phyloP scores from a whole-genome alignment of 2,113 vertebrate genomes.

The Ophthalmolycus amberensis region DNA sequence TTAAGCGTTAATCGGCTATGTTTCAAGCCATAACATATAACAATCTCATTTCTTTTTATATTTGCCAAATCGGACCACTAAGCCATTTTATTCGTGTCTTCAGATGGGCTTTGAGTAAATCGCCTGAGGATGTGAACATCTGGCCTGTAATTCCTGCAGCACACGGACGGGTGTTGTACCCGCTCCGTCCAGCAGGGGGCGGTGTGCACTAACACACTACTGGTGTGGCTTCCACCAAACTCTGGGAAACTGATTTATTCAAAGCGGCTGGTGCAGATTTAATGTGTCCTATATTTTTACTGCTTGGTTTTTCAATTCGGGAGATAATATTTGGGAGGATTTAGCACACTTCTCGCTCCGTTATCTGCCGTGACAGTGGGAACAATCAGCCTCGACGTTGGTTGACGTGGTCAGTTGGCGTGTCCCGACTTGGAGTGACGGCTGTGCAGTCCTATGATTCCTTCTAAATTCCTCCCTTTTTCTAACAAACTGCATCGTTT shows the following conservation, averaged over 20 bases:
- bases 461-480: slow-evolving; percentile 35
- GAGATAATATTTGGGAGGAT: accelerated
- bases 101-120: too few species aligned
- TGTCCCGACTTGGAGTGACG: slow-evolving; percentile 70
- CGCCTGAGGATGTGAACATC: slow-evolving; percentile 17
- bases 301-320: too few species aligned
- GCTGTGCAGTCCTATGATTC: slow-evolving; percentile 68
- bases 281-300: too few species aligned
- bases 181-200: slow-evolving; percentile 50
- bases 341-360: not conserved
- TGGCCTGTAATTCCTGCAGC: not conserved
- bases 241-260: slow-evolving; percentile 50
- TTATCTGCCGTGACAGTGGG: slow-evolving; percentile 39
- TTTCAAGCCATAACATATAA: not conserved
- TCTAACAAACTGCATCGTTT: slow-evolving; percentile 33
- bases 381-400: slow-evolving; percentile 57
- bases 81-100: not conserved
- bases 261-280: slow-evolving; percentile 27
- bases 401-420: slow-evolving; percentile 78
- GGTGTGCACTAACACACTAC: not conserved
- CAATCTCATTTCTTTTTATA: not conserved
- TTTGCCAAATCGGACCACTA: not conserved
- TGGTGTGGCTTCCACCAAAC: not conserved
- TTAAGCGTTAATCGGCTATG: not conserved
- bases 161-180: not conserved